phyloP scores from a whole-genome alignment of 2,113 vertebrate species.

The Choloepus hoffmanni region DNA sequence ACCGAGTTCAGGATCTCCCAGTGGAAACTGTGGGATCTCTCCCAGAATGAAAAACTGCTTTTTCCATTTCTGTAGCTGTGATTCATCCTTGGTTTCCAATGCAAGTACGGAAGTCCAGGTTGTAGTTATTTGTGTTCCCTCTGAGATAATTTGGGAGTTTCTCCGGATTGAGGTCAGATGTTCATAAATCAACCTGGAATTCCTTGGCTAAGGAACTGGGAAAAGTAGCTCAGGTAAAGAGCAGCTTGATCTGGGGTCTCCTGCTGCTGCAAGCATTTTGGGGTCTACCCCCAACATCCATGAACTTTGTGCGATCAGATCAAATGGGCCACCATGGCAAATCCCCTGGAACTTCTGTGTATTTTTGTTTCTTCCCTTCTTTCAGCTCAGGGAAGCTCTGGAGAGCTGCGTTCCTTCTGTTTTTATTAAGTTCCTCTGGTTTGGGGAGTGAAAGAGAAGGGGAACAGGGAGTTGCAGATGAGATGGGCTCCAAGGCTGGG shows the following conservation, averaged over 20 bases:
- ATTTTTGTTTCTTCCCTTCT: background rate
- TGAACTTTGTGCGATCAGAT: background rate
- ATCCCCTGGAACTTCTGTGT: background rate
- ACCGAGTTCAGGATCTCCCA: background rate
- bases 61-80: background rate
- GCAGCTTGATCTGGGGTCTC: background rate
- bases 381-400: background rate
- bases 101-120: background rate
- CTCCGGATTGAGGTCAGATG: slow-evolving; percentile 37
- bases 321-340: background rate
- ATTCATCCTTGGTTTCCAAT: slow-evolving; percentile 41
- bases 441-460: slow-evolving; percentile 19
- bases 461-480: background rate
- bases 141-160: slow-evolving; percentile 52
- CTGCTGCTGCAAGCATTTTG: background rate
- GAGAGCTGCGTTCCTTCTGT: slow-evolving; percentile 17
- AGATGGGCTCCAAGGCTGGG: slow-evolving; percentile 12
- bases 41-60: background rate
- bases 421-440: slow-evolving; percentile 56
- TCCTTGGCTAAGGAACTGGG: background rate
- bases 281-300: no score
- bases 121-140: slow-evolving; percentile 27
- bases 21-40: background rate
- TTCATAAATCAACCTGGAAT: slow-evolving; percentile 54
- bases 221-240: slow-evolving; percentile 40